These are phyloP conservation scores for Lithophane leautieri DNA, from an alignment of 2,888 invertebrate species.

Conservation along the genomic window DNA sequence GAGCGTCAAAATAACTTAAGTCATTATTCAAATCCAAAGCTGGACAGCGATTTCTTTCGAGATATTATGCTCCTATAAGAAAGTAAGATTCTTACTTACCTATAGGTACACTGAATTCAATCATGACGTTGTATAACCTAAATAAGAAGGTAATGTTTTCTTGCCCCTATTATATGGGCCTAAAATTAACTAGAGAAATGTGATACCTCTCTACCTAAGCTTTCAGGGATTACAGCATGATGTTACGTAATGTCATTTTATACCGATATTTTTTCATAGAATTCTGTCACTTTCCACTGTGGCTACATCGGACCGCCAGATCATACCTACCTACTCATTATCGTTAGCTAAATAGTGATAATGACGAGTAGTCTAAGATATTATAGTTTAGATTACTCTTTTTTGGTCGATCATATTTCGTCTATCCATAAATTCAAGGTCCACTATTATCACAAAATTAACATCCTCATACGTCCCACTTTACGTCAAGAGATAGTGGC, in stretches of 20 bases:
- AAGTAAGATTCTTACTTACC: neutral
- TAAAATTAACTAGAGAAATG: too few relatives aligned
- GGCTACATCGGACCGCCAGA: neutral
- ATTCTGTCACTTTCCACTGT: too few relatives aligned
- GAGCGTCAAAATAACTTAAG: neutral
- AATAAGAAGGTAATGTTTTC: neutral
- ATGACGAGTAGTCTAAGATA: too few relatives aligned
- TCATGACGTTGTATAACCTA: neutral
- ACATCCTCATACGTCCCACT: conserved; percentile 64
- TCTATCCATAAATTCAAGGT: conserved; percentile 28
- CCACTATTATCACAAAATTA: conserved; percentile 62
- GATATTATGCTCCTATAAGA: conserved; percentile 1
- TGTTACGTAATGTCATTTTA: too few relatives aligned
- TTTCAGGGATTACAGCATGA: too few relatives aligned
- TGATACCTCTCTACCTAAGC: too few relatives aligned
- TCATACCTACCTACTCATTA: neutral
- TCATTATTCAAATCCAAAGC: conserved; percentile 12
- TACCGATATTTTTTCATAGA: neutral
- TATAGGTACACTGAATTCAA: conserved; percentile 1
- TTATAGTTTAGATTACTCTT: neutral
- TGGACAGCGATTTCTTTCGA: conserved; percentile 5
- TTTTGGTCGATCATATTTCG: neutral
- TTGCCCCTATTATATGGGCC: too few relatives aligned
- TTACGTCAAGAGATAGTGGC: conserved; percentile 69
- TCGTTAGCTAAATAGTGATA: neutral